A percentile compares a stretch with the other conserved stretches of the same genome.
Evolutionary conservation across 2,888 invertebrate genomes (phyloP).

Genomic region (Athetis lepigone): DNA sequence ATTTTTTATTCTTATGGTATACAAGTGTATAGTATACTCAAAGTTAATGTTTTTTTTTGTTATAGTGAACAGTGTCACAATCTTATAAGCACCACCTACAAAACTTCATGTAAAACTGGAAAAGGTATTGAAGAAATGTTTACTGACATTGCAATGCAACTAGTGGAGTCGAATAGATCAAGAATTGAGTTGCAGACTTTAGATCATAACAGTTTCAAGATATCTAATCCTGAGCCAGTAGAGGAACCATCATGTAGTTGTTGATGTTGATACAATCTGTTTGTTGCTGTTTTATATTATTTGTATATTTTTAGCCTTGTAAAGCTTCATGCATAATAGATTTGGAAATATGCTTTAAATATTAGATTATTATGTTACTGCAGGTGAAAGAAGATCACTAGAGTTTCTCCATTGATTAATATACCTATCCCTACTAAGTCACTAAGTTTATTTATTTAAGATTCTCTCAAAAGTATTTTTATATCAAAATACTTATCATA

Average conservation of each 20-base stretch:
- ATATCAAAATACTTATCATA: background rate
- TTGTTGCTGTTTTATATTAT: slow-evolving; percentile 47
- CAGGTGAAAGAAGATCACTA: slow-evolving; percentile 13
- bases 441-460: slow-evolving; percentile 29
- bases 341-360: slow-evolving; percentile 33
- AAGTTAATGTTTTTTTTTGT: slow-evolving; percentile 26
- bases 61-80: slow-evolving; percentile 97
- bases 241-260: slow-evolving; percentile 88
- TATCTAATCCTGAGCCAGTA: slow-evolving; percentile 91
- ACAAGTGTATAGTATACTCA: background rate
- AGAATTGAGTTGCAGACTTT: slow-evolving; percentile 95
- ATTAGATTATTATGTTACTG: slow-evolving; percentile 14
- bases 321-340: slow-evolving; percentile 33
- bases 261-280: slow-evolving; percentile 78
- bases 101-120: slow-evolving; percentile 97
- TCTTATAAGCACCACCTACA: slow-evolving; percentile 96
- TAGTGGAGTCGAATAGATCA: slow-evolving; percentile 95
- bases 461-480: slow-evolving; percentile 41
- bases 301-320: slow-evolving; percentile 34
- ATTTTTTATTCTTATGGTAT: background rate
- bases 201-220: slow-evolving; percentile 94
- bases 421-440: slow-evolving; percentile 45
- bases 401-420: slow-evolving; percentile 11
- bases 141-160: slow-evolving; percentile 95
- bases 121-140: slow-evolving; percentile 98